Conservation (phyloP, 2,888 invertebrate species). For the Sabatieria punctata region DNA sequence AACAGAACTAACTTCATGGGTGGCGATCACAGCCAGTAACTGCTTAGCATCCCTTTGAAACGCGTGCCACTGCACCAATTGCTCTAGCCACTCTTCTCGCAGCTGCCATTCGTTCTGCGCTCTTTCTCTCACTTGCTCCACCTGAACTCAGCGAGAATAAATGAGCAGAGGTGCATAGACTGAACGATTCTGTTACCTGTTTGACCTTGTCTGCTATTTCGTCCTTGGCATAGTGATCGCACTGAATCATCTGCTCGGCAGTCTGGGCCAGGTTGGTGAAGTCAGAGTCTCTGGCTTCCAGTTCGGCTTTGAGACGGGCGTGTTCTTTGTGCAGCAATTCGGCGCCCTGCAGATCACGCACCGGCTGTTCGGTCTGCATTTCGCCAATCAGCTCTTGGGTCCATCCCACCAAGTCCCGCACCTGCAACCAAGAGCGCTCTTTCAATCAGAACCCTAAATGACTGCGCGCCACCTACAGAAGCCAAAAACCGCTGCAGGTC, state of each 20-base stretch:
- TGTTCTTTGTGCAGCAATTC: conserved; percentile 47
- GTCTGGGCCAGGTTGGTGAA: conserved; percentile 55
- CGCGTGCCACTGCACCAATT: conserved; percentile 76
- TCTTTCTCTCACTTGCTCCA: conserved; percentile 58
- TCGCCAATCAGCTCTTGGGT: conserved; percentile 56
- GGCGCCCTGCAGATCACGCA: conserved; percentile 42
- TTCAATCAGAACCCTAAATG: background rate
- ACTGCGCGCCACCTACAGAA: conserved; percentile 40
- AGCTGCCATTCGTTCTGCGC: conserved; percentile 69
- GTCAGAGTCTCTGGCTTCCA: conserved; percentile 68
- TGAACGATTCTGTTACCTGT: conserved; percentile 1
- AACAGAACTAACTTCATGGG: conserved; percentile 51
- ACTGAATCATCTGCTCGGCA: conserved; percentile 64
- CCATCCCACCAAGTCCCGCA: conserved; percentile 75
- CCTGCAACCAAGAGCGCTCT: conserved; percentile 36
- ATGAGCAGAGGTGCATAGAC: conserved; percentile 6
- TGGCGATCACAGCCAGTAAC: conserved; percentile 65
- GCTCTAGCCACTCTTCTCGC: conserved; percentile 69
- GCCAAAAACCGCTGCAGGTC: conserved; percentile 75
- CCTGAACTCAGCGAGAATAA: conserved; percentile 33
- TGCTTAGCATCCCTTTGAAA: conserved; percentile 84
- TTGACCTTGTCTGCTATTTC: conserved; percentile 30
- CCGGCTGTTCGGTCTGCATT: conserved; percentile 58
- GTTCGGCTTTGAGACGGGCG: conserved; percentile 60
- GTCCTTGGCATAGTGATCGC: conserved; percentile 55